These are phyloP conservation scores for Silurus asotus DNA, from an alignment of 2,113 vertebrate genomes.

Conservation along the genomic window DNA sequence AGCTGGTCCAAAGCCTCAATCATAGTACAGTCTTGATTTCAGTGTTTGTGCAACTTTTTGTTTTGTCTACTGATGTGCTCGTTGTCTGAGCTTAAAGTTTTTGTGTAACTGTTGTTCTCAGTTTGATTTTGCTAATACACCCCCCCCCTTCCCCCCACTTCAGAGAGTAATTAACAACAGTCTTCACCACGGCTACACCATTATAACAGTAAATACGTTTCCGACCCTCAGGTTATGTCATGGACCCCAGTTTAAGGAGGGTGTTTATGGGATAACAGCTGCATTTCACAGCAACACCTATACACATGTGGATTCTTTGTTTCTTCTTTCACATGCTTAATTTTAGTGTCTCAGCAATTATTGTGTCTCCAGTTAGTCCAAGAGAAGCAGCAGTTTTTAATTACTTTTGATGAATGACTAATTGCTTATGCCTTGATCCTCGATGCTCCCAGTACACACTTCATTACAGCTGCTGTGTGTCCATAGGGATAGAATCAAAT, in stretches of 20 bases:
- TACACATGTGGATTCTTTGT: slow-evolving; percentile 33
- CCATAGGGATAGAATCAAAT: slow-evolving; percentile 72
- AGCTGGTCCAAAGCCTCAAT: not conserved
- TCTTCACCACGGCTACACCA: not conserved
- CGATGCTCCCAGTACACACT: slow-evolving; percentile 56
- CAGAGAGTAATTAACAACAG: not conserved
- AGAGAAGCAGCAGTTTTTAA: slow-evolving; percentile 76
- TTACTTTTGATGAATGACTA: slow-evolving; percentile 81
- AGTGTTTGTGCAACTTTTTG: not conserved
- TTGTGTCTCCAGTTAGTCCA: slow-evolving; percentile 72
- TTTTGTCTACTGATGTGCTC: not conserved
- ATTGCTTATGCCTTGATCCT: slow-evolving; percentile 67
- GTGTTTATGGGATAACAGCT: not conserved
- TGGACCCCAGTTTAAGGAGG: not conserved
- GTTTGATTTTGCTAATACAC: not conserved
- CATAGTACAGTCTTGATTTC: not conserved
- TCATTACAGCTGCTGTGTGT: slow-evolving; percentile 67
- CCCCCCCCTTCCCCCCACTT: not conserved
- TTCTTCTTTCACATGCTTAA: slow-evolving; percentile 60
- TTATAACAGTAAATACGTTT: not conserved
- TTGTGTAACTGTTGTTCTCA: not conserved
- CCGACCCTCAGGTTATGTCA: not conserved
- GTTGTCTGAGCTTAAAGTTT: not conserved
- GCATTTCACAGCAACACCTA: slow-evolving; percentile 24
- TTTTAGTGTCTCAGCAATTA: slow-evolving; percentile 70